Base-by-base conservation (phyloP, 2,888 invertebrate species). In the Thereva nobilitata region DNA sequence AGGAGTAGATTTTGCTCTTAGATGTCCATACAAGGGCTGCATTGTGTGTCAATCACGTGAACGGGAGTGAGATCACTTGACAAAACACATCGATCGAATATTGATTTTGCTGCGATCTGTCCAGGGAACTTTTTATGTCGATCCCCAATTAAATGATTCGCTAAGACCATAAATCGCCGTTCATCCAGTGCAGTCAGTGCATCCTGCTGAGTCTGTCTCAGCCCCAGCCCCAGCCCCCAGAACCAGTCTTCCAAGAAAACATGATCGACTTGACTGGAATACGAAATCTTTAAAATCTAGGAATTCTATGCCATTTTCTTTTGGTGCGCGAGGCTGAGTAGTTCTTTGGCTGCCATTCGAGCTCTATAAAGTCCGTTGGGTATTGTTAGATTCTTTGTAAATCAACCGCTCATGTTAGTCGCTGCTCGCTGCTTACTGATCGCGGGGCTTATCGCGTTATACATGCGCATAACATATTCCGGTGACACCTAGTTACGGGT, bases 101-200 rank as follows among this genome's bases (percentile, higher is more conserved):
- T 59, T 59, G 59, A 59, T 59, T 44, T 56, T 42, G 12, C 54
- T 40, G 49, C 59, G 59, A 59, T 59, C 59, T 59, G 59, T 59
- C 59, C 59, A 6, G 59, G 47, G 40, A 47, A 38, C 59, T 59
- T 59, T 59, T 47, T 59, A 59, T 59, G 59, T 59, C 59, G 59
- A 59, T 59, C 49, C 59, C 59, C 59, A 59, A 59, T 59, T 59
- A 59, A 59, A 59, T 38, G 59, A 59, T 59, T 59, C 59, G 34
- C 38, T 37, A 8, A 49, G 59, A 59, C 59, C 59, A 59, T 59
- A 59, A 59, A 59, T 59, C 59, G 59, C 59, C 49, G 23, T 45
- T 12, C 47, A 47, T 59, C 49, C 37, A 41, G 41, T 4, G 12
- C 12, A 10, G n/a, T 37, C 37, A 23, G 6, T 5, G 9, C 34